Conservation (phyloP, 2,797 vertebrate species). For the Gallinago nigripennis region DNA sequence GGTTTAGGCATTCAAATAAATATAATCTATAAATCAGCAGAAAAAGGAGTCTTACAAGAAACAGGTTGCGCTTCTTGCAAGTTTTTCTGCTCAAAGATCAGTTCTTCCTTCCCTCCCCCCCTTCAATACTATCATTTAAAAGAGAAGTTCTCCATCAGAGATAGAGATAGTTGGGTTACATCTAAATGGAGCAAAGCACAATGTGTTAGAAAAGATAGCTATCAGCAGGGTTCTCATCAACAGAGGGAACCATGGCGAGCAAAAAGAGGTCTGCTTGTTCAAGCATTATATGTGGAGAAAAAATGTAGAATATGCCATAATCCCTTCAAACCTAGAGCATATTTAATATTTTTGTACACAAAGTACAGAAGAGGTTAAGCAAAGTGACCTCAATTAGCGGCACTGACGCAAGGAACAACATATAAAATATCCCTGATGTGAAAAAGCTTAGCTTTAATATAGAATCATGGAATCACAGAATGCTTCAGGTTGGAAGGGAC, state of each 20-base stretch:
- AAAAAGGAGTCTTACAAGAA: not conserved
- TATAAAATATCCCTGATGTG: not conserved
- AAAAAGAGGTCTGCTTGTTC: not conserved
- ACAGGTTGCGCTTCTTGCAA: not conserved
- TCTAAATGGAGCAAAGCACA: not conserved
- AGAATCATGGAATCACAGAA: too few species aligned
- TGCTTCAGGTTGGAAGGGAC: too few species aligned
- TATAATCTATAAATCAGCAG: not conserved
- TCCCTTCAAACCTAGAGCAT: not conserved
- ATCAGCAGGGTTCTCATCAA: not conserved
- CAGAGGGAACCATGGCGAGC: not conserved
- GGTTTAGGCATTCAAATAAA: not conserved
- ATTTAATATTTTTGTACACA: not conserved
- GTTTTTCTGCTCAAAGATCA: not conserved
- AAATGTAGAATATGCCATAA: not conserved
- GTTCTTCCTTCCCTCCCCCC: not conserved
- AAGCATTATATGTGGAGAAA: not conserved
- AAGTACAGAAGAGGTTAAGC: not conserved
- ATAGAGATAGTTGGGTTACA: not conserved
- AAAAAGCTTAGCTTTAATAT: not conserved
- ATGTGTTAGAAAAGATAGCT: not conserved
- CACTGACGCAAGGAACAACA: not conserved
- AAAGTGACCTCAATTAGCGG: not conserved
- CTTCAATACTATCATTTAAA: not conserved
- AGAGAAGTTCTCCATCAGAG: not conserved